Evolutionary conservation across 2,888 invertebrate species (phyloP), one percentile per base, ranked within the genome.

Genomic region (Petrolisthes cinctipes): DNA sequence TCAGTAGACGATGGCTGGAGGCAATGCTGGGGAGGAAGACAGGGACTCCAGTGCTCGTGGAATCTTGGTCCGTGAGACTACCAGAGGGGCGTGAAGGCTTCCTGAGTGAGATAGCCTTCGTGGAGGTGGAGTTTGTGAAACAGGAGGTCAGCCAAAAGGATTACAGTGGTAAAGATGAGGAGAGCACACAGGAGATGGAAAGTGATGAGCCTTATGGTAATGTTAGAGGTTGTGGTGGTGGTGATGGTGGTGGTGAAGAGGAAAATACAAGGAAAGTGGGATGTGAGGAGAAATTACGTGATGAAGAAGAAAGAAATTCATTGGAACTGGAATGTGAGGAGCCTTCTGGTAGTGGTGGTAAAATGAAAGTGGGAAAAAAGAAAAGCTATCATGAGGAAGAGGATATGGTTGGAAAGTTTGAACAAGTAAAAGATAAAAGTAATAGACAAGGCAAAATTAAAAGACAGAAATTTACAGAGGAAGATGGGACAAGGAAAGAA

Each of bases 41-140:
- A 51, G 80, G 57, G 2, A 17, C 61, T 56, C 23, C 73, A 14
- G 61, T 80, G n/a, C 17, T 4, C 3, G 83, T 87, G 20, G 23
- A 80, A 54, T 79, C 71, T 20, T 87, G 87, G 87, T 54, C 61
- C 6, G 83, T 71, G n/a, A 83, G 57, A 23, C 56, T 83, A 4
- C 87, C 87, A 4, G 23, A 54, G n/a, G 73, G 80, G 4, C 71
- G 87, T 9, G 87, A 87, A 37, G 87, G 87, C 7, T 87, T 87
- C 73, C 79, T 87, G n/a, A 87, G 87, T 54, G 87, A 87, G 54
- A 83, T 87, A 37, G 80, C 87, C 20, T 83, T 83, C 61, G 83
- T 87, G 20, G 78, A 73, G 20, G 51, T 87, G 17, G 53, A 73
- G n/a, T 82, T 75, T 37, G 71, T 37, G 11, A 51, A 6, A 5